Evolutionary conservation across 2,888 invertebrate genomes (phyloP), one percentile per base, ranked within the genome.

Genomic region (Tricholauxania praeusta): DNA sequence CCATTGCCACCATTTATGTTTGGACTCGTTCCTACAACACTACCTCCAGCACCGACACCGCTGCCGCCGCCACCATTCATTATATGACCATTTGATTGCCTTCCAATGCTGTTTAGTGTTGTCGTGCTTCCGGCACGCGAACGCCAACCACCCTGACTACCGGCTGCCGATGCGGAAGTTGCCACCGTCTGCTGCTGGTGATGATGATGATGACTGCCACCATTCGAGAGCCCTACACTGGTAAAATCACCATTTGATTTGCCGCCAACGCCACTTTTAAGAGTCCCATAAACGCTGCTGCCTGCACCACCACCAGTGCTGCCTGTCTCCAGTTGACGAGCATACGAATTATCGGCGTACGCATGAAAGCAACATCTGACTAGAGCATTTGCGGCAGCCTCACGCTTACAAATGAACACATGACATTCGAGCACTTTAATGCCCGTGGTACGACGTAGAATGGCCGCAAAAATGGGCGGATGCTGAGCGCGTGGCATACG

Each of bases 341-440:
- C 97, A 86, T 97, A 97, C 78, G 96, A 96, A 80, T 96, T 96
- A 87, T 98, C 98, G 0, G 97, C 97, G 88, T 98, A 98, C 66
- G 98, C 97, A 89, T 98, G 98, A 89, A 98, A 98, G 89, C 97
- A 98, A 88, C 97, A 97, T 81, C 97, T 91, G 77, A 98, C 98
- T 84, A 99, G 91, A 80, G 99, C 98, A 88, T 99, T 97, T 77
- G 99, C 99, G 63, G 99, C 98, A 85, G 96, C 95, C 87, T 97
- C 96, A 73, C 97, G 92, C 81, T 97, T 96, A 88, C 98, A 97
- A 83, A 99, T 96, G 88, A 99, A 99, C 77, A 98, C 97, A 89
- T 99, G 99, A 89, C 99, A 99, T 89, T 99, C 99, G 77, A 99
- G 90, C 72, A 98, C 98, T 88, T 98, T 98, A 81, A 99, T 98